Percentiles rank a stretch among this genome's conserved stretches.
Conservation (phyloP, 2,113 vertebrate genomes). For the Chaetorhynchus papuensis region DNA sequence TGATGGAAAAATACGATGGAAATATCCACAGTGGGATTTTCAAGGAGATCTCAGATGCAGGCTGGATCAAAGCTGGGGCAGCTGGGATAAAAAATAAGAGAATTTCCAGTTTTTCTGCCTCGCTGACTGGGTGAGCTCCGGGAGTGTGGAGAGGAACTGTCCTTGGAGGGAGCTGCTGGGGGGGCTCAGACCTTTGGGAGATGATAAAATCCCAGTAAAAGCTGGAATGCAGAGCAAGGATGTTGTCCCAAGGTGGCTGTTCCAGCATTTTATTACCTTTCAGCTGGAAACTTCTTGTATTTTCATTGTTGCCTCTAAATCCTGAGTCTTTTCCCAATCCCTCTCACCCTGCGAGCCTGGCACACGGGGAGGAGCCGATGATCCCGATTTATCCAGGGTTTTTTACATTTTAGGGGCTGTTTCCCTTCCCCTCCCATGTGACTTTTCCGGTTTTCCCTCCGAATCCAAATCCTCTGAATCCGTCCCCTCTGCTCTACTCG, state of each 20-base stretch:
- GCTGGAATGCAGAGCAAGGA: background rate
- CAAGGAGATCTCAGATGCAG: background rate
- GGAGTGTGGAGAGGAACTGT: accelerated
- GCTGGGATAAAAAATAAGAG: background rate
- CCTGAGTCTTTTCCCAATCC: background rate
- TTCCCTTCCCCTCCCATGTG: background rate
- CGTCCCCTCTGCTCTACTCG: background rate
- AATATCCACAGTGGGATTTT: accelerated
- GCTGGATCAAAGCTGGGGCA: background rate
- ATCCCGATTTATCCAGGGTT: background rate
- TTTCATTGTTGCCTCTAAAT: background rate
- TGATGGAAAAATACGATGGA: accelerated
- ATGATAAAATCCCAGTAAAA: background rate
- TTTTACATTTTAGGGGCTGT: background rate
- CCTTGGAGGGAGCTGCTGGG: background rate
- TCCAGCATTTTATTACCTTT: background rate
- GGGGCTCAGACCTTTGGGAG: background rate
- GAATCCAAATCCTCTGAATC: background rate
- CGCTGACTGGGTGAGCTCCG: accelerated
- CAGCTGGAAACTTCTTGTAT: background rate
- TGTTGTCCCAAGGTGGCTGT: background rate
- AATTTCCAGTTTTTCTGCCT: background rate
- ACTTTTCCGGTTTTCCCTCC: background rate
- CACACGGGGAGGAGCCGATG: background rate
- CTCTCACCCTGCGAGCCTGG: accelerated